Evolutionary conservation across 2,113 vertebrate genomes (phyloP).

Genomic region (Glaucomys volans): DNA sequence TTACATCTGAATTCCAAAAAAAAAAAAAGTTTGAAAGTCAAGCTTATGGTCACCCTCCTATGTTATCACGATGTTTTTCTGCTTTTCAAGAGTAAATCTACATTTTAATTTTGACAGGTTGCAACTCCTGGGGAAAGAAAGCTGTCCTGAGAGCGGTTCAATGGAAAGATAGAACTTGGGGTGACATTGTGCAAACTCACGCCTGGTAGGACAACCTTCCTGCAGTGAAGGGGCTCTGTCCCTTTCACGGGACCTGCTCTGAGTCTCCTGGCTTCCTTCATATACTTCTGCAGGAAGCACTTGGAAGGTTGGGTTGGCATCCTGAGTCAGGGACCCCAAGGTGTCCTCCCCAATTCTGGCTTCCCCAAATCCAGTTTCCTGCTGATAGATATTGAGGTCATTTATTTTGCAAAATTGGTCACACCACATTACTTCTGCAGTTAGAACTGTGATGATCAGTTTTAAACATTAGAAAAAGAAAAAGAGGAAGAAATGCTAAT

Average conservation of each 20-base stretch:
- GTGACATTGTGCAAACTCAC: neutral
- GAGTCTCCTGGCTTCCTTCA: neutral
- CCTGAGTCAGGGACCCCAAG: neutral
- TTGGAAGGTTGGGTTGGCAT: rapidly evolving
- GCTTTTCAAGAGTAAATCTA: neutral
- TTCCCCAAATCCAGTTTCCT: neutral
- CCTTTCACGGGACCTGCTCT: neutral
- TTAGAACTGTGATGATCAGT: conserved; percentile 60
- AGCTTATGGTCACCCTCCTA: neutral
- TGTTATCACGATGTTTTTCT: neutral
- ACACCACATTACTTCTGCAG: conserved; percentile 67
- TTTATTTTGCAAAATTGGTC: conserved; percentile 61
- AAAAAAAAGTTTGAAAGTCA: neutral
- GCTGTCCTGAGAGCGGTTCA: neutral
- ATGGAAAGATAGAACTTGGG: neutral
- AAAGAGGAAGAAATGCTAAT: too few species aligned
- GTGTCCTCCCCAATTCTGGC: neutral
- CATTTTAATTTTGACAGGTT: neutral
- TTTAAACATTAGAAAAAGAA: conserved; percentile 1
- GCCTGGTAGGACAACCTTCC: neutral
- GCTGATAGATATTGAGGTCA: conserved; percentile 18
- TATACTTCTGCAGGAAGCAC: neutral
- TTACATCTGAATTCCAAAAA: neutral
- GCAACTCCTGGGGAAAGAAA: neutral
- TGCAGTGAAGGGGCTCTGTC: rapidly evolving